Conservation (phyloP, 2,888 invertebrate species). For the Anticlea derivata region DNA sequence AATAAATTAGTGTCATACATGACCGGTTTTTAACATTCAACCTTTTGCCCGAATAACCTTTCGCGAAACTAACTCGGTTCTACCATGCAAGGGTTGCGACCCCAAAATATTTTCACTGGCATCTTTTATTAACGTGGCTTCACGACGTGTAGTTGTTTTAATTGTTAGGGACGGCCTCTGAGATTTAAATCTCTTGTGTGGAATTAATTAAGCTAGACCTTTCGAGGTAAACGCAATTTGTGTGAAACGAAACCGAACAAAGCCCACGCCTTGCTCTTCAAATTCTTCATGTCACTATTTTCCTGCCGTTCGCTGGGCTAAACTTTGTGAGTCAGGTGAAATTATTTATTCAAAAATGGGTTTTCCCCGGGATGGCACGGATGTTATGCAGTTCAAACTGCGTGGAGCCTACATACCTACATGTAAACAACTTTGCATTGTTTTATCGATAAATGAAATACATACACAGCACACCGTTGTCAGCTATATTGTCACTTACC, state of each 20-base stretch:
- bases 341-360: conserved; percentile 29
- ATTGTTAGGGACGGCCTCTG: conserved; percentile 38
- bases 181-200: conserved; percentile 42
- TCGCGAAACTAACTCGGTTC: conserved; percentile 48
- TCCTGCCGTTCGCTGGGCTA: conserved; percentile 9
- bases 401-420: no score
- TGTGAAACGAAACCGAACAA: conserved; percentile 4
- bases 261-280: conserved; percentile 19
- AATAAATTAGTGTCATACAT: conserved; percentile 48
- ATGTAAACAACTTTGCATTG: no score
- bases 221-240: not conserved
- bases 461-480: no score
- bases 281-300: conserved; percentile 27
- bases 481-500: no score
- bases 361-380: conserved; percentile 3
- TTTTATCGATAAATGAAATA: no score
- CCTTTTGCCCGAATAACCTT: conserved; percentile 59
- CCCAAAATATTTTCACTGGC: conserved; percentile 41
- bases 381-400: no score
- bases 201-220: conserved; percentile 25
- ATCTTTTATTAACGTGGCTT: conserved; percentile 39
- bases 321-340: conserved; percentile 24
- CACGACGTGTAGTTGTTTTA: conserved; percentile 35
- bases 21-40: conserved; percentile 54
- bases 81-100: conserved; percentile 42